Conservation (phyloP, 2,113 vertebrate species). For the Panthera uncia region DNA sequence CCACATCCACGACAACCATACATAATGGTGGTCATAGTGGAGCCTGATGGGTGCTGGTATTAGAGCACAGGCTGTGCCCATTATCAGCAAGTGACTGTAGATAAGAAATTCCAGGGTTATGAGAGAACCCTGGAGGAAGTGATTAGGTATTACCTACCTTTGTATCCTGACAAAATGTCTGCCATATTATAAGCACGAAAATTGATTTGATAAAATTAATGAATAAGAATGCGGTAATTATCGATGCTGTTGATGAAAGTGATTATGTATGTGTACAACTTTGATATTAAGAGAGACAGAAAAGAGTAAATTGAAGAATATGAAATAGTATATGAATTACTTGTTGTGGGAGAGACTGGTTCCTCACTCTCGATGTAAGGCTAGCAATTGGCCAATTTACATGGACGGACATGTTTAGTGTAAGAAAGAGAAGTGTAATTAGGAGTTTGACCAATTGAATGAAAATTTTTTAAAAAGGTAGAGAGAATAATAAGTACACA, state of each 20-base stretch:
- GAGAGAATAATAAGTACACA: not conserved
- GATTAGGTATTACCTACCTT: not conserved
- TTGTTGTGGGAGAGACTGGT: not conserved
- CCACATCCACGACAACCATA: not conserved
- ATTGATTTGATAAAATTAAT: not conserved
- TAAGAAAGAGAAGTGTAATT: not conserved
- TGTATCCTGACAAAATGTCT: not conserved
- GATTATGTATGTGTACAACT: not conserved
- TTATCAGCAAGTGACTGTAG: not conserved
- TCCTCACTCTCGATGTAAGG: not conserved
- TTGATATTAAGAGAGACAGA: not conserved
- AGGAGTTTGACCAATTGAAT: not conserved
- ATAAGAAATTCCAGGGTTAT: not conserved
- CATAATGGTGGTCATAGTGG: not conserved
- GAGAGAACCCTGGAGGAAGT: not conserved
- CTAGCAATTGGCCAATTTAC: not conserved
- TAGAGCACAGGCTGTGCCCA: not conserved
- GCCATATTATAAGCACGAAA: not conserved
- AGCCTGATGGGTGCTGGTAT: too few relatives aligned
- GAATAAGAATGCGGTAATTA: not conserved
- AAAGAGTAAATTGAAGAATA: not conserved
- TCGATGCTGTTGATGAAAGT: not conserved
- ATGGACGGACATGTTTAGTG: not conserved
- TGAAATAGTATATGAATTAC: not conserved
- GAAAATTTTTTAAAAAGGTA: not conserved